Conservation (phyloP, 2,113 vertebrate genomes). For the Gymnocephalus cernua region DNA sequence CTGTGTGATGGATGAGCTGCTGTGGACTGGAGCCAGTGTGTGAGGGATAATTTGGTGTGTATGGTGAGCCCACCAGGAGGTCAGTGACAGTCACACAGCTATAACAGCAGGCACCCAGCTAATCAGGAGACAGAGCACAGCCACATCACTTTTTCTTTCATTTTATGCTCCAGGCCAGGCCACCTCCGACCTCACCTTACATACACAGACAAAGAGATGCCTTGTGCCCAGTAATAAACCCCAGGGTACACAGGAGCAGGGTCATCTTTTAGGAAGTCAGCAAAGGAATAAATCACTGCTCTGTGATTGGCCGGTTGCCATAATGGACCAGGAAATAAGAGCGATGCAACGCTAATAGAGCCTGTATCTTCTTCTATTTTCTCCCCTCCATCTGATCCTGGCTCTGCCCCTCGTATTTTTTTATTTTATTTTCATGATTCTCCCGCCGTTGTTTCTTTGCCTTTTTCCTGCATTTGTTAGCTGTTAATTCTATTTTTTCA, state of each 20-base stretch:
- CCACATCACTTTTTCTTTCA: constrained; percentile 42
- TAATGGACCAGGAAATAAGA: constrained; percentile 47
- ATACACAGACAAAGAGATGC: constrained; percentile 34
- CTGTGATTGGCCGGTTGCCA: constrained; percentile 40
- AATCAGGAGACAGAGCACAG: constrained; percentile 70
- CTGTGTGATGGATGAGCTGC: constrained; percentile 40
- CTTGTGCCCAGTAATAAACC: constrained; percentile 22
- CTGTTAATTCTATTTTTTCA: constrained; percentile 11
- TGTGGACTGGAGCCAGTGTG: constrained; percentile 42
- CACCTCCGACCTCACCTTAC: constrained; percentile 28
- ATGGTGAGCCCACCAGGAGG: constrained; percentile 53
- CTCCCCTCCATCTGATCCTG: constrained; percentile 1
- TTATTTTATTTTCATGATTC: constrained; percentile 18
- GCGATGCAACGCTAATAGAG: background rate
- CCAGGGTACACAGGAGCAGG: constrained; percentile 12
- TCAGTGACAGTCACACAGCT: constrained; percentile 50
- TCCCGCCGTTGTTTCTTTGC: background rate
- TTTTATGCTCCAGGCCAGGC: constrained; percentile 33
- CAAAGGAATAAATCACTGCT: constrained; percentile 30
- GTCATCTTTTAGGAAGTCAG: constrained; percentile 20
- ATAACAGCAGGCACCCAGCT: constrained; percentile 62
- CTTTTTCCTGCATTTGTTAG: constrained; percentile 21
- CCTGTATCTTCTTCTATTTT: constrained; percentile 6
- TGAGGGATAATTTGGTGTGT: constrained; percentile 54
- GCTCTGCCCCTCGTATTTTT: constrained; percentile 6